Evolutionary conservation across 2,888 invertebrate genomes (phyloP), one percentile per base, ranked within the genome.

Genomic region (Hoplodrina ambigua): DNA sequence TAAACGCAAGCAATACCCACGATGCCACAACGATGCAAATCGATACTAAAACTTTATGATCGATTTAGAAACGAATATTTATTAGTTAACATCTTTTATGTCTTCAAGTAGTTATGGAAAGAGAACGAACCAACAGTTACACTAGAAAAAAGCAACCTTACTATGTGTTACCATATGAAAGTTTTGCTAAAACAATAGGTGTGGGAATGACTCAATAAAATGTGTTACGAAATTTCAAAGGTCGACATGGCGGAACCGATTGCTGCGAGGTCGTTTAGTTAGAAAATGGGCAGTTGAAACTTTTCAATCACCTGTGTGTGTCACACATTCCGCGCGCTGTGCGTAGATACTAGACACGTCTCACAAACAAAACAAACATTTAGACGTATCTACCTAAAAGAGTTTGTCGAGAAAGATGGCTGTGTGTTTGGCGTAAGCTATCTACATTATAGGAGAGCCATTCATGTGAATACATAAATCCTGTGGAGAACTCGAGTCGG

Each of bases 201-300:
- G 65, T 68, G 76, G 75, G 79, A 78, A 84, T 78, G 68, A 17
- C 46, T 46, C 46, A 46, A 46, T 55, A 56, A 84, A 84, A 77
- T 69, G 55, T 64, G 78, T 87, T 87, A 80, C 78, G 83, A 86
- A 87, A 87, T 82, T 67, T 61, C 70, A 78, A 82, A 87, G 83
- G 86, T 83, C 84, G 78, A 82, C 70, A 69, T 76, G 75, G 76
- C 81, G 78, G 80, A 85, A 83, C 86, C 62, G 80, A 86, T 84
- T 75, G 69, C 60, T 30, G 44, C 80, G 85, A 85, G 84, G 85
- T 78, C 82, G 79, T 77, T 75, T 73, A 77, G 80, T 78, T 75
- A 80, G 78, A 78, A 78, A 81, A 81, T 75, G 69, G 52, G 56
- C 66, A 73, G 72, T 72, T 72, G 55, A 73, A 72, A 67, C 61